Conservation (phyloP, 2,888 invertebrate species). For the Phorcus lineatus region DNA sequence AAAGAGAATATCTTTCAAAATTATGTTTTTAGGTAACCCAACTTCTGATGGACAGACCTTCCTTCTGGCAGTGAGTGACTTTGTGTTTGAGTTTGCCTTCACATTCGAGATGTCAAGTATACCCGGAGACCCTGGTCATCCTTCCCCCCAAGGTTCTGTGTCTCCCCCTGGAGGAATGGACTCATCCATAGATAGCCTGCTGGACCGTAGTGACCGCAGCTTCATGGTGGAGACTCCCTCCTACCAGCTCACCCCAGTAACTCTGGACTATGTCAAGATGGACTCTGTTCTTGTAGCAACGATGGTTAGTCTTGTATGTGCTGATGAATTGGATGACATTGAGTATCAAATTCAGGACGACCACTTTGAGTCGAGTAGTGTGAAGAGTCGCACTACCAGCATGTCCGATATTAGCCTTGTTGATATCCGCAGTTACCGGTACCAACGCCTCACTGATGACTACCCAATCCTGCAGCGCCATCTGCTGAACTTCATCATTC, state of each 20-base stretch:
- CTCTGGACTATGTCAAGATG: slow-evolving; percentile 68
- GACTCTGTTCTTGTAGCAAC: slow-evolving; percentile 70
- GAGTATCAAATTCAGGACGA: slow-evolving; percentile 60
- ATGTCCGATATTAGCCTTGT: slow-evolving; percentile 65
- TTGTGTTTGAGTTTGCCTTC: slow-evolving; percentile 43
- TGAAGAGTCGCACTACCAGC: slow-evolving; percentile 30
- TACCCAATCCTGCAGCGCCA: slow-evolving; percentile 67
- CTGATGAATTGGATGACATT: slow-evolving; percentile 67
- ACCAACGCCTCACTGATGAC: slow-evolving; percentile 64
- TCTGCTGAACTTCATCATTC: slow-evolving; percentile 63
- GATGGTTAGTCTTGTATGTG: slow-evolving; percentile 67
- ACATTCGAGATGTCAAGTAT: slow-evolving; percentile 43
- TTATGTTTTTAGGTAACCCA: slow-evolving; percentile 35
- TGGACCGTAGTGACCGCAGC: slow-evolving; percentile 12
- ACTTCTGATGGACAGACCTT: slow-evolving; percentile 50
- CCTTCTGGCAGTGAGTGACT: slow-evolving; percentile 49
- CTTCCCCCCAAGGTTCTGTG: background rate
- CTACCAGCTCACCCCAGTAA: slow-evolving; percentile 60
- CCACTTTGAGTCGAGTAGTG: slow-evolving; percentile 46
- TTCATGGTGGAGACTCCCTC: slow-evolving; percentile 21
- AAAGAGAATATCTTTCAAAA: background rate
- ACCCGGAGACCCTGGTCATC: background rate
- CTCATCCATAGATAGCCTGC: slow-evolving; percentile 8
- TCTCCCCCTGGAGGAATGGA: slow-evolving; percentile 18
- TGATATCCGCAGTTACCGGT: slow-evolving; percentile 69